These are phyloP conservation scores for Itoplectis maculator DNA, from an alignment of 2,888 invertebrate species.

Conservation along the genomic window DNA sequence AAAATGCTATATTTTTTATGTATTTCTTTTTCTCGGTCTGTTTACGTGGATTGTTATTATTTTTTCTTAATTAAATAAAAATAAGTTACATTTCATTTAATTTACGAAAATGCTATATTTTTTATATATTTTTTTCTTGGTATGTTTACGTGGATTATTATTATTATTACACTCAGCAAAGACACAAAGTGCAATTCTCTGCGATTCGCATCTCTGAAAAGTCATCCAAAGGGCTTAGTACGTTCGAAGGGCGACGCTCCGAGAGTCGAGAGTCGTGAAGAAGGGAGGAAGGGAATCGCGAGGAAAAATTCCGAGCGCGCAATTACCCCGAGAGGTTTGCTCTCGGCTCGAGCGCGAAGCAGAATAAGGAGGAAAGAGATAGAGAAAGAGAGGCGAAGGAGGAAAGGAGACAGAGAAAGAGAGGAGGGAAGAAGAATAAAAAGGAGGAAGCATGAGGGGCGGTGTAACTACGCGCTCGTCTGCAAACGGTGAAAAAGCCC, in stretches of 20 bases:
- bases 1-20: no score
- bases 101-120: no score
- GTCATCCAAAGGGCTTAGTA: no score
- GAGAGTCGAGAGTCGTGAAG: conserved; percentile 58
- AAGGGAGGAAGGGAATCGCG: conserved; percentile 62
- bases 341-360: conserved; percentile 34
- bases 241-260: no score
- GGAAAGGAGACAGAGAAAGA: conserved; percentile 41
- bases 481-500: conserved; percentile 82
- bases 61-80: no score
- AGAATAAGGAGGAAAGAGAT: conserved; percentile 8
- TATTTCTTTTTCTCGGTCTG: no score
- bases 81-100: no score
- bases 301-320: conserved; percentile 73
- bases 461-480: conserved; percentile 65
- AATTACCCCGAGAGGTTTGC: conserved; percentile 73
- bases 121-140: no score
- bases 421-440: no score
- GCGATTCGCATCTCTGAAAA: conserved; percentile 24
- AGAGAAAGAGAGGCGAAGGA: conserved; percentile 14
- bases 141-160: no score
- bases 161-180: no score
- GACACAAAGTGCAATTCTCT: neutral
- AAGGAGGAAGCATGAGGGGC: conserved; percentile 25
- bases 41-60: no score